Percentiles rank a stretch among this genome's conserved stretches.
These are phyloP conservation scores for Colletes collaris DNA, from an alignment of 2,888 invertebrate genomes.

Conservation along the genomic window DNA sequence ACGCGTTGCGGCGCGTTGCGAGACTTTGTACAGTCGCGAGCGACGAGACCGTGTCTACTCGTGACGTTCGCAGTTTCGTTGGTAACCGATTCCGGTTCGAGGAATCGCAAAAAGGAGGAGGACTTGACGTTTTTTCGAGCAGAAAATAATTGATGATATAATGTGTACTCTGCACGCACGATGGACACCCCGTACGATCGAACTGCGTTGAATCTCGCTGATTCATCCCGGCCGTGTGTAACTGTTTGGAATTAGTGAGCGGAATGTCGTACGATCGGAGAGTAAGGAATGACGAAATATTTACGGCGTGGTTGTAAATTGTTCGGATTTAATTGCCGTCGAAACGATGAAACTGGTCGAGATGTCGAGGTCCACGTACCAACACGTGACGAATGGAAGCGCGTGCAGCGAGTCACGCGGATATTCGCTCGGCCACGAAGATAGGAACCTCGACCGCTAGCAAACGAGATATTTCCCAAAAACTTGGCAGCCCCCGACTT, in stretches of 20 bases:
- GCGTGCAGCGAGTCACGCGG: background rate
- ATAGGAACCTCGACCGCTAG: slow-evolving; percentile 5
- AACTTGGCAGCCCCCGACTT: slow-evolving; percentile 22
- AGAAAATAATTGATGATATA: background rate
- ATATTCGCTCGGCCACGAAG: background rate
- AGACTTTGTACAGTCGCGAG: slow-evolving; percentile 43
- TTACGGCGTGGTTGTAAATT: background rate
- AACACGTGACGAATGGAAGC: background rate
- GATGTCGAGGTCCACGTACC: too few species aligned
- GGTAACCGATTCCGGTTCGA: background rate
- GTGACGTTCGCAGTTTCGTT: slow-evolving; percentile 20
- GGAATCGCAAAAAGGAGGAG: too few species aligned
- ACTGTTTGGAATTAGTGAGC: too few species aligned
- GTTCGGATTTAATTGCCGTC: background rate
- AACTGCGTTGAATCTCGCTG: background rate
- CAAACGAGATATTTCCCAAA: slow-evolving; percentile 12
- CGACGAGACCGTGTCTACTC: slow-evolving; percentile 10
- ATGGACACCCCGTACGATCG: background rate
- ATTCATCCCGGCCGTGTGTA: too few species aligned
- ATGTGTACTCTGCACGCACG: background rate
- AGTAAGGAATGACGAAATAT: background rate
- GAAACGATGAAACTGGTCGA: too few species aligned
- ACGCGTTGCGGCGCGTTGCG: background rate
- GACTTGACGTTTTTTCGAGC: too few species aligned
- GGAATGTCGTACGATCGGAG: too few species aligned